Evolutionary conservation across 2,797 vertebrate genomes (phyloP).

Genomic region (Myiotriccus ornatus): DNA sequence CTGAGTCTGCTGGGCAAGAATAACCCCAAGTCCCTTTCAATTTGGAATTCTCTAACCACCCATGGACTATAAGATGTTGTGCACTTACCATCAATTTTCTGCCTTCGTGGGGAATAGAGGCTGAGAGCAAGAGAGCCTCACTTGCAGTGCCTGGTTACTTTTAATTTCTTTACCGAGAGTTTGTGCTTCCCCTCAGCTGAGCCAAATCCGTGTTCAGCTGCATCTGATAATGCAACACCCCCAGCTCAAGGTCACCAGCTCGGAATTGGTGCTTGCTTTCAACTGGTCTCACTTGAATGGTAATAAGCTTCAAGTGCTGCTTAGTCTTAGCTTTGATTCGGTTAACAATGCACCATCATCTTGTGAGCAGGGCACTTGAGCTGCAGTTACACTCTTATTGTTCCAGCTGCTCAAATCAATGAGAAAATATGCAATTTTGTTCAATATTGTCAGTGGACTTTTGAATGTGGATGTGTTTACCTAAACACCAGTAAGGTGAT

Average conservation of each 20-base stretch:
- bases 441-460: neutral
- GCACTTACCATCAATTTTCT: slow-evolving; percentile 64
- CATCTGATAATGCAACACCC: slow-evolving; percentile 1
- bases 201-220: neutral
- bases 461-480: neutral
- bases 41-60: slow-evolving; percentile 61
- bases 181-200: neutral
- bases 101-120: slow-evolving; percentile 37
- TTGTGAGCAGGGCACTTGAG: neutral
- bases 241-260: slow-evolving; percentile 2
- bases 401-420: neutral
- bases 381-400: neutral
- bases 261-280: neutral
- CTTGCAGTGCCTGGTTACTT: slow-evolving; percentile 20
- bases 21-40: slow-evolving; percentile 36
- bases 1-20: slow-evolving; percentile 27
- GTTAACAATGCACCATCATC: neutral
- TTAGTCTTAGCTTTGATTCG: neutral
- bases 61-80: slow-evolving; percentile 12
- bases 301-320: neutral
- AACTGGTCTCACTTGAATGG: neutral
- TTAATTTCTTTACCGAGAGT: slow-evolving; percentile 37
- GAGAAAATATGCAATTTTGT: neutral
- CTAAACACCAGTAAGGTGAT: neutral
- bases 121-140: slow-evolving; percentile 22